These are phyloP conservation scores for Dipodomys spectabilis DNA, from an alignment of 2,113 vertebrate genomes.

Conservation along the genomic window DNA sequence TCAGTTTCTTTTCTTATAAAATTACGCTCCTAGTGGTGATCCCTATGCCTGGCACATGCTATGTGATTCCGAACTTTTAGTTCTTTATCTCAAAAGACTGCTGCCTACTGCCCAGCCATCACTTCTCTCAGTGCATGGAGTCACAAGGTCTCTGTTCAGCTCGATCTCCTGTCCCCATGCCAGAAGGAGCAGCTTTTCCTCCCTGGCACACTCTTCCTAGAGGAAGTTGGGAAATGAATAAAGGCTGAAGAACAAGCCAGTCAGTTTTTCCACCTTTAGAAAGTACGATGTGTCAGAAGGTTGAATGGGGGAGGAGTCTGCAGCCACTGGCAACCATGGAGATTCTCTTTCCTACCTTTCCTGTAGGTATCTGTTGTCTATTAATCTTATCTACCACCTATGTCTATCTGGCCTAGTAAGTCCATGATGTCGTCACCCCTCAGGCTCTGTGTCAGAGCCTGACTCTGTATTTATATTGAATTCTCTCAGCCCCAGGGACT, in stretches of 20 bases:
- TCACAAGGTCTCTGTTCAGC: background rate
- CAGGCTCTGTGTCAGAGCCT: background rate
- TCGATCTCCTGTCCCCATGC: background rate
- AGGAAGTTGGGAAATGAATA: constrained; percentile 28
- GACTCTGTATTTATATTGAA: background rate
- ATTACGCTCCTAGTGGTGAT: background rate
- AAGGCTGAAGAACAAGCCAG: constrained; percentile 41
- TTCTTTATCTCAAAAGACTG: background rate
- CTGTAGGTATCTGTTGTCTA: background rate
- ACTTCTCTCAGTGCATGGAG: background rate
- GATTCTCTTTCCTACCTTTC: background rate
- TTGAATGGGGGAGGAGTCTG: background rate
- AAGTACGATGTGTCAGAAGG: constrained; percentile 5
- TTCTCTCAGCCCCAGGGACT: background rate
- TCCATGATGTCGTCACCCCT: background rate
- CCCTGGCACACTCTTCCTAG: background rate
- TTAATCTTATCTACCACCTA: background rate
- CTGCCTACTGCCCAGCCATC: background rate
- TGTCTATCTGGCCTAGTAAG: too few species aligned
- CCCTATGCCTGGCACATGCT: background rate
- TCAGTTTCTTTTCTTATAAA: background rate
- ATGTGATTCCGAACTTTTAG: background rate
- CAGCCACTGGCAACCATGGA: background rate
- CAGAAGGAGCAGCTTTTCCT: background rate
- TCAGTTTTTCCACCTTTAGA: background rate